A percentile compares a stretch with the other conserved stretches of the same genome.
Evolutionary conservation across 2,888 invertebrate genomes (phyloP).

Genomic region (Drepanosiphum platanoidis): DNA sequence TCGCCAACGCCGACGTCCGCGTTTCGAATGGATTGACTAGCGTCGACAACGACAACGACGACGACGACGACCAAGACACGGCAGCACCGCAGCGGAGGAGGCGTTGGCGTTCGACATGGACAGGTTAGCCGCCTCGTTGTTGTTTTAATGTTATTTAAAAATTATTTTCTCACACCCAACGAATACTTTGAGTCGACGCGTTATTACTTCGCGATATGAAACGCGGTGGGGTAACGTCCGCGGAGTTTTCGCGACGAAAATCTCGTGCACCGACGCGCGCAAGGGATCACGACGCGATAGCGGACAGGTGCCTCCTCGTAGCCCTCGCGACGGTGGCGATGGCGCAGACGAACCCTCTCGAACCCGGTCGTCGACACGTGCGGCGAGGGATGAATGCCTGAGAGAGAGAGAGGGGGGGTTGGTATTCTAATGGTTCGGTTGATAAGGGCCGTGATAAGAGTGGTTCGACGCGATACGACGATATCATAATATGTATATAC

Average conservation of each 20-base stretch:
- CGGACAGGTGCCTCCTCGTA: not conserved
- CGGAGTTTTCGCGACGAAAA: too few species aligned
- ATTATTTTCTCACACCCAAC: too few species aligned
- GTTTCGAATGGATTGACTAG: not conserved
- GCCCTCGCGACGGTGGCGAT: not conserved
- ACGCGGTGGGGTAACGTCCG: too few species aligned
- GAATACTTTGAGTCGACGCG: too few species aligned
- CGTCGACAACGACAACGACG: not conserved
- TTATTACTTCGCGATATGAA: too few species aligned
- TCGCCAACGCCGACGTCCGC: not conserved
- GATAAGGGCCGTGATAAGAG: not conserved
- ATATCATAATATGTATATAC: too few species aligned
- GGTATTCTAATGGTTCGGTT: not conserved
- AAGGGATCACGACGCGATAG: not conserved
- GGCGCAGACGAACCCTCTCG: not conserved
- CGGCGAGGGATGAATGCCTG: not conserved
- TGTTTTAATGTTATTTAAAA: too few species aligned
- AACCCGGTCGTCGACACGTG: too few species aligned
- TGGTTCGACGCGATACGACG: too few species aligned
- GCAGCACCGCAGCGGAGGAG: not conserved
- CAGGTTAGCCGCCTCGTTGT: too few species aligned
- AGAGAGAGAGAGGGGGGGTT: too few species aligned
- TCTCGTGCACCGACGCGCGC: too few species aligned
- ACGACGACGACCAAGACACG: not conserved
- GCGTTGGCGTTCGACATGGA: not conserved